These are phyloP conservation scores for Pachycephus smyrnensis DNA, from an alignment of 2,888 invertebrate genomes.

Conservation along the genomic window DNA sequence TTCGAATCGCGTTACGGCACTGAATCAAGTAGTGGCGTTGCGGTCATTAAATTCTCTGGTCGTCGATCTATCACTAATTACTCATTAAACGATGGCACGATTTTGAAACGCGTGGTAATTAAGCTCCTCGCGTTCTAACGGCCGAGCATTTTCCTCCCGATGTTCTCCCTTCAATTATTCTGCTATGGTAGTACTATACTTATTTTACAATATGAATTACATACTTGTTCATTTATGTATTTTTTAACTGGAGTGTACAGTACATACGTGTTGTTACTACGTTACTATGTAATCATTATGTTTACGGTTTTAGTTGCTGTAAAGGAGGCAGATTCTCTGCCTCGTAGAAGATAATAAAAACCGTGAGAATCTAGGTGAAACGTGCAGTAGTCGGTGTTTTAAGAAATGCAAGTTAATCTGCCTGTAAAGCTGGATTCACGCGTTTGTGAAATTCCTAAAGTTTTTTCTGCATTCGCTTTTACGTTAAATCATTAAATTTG, in stretches of 20 bases:
- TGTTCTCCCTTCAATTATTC: constrained; percentile 12
- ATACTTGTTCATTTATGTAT: neutral
- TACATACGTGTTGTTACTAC: neutral
- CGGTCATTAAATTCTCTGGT: neutral
- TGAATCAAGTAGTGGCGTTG: neutral
- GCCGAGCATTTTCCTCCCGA: constrained; percentile 28
- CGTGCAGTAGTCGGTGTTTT: constrained; percentile 35
- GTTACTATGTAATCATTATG: constrained; percentile 10
- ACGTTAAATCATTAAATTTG: neutral
- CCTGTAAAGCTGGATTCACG: neutral
- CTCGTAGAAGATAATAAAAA: constrained; percentile 26
- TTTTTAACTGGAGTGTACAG: neutral
- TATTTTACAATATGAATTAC: constrained; percentile 9
- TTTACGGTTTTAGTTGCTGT: constrained; percentile 40
- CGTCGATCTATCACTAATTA: constrained; percentile 29
- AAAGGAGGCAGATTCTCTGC: constrained; percentile 9
- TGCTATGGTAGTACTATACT: neutral
- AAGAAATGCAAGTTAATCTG: constrained; percentile 30
- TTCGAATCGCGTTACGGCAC: neutral
- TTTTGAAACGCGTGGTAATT: constrained; percentile 23
- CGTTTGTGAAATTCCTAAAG: neutral
- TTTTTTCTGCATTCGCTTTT: neutral
- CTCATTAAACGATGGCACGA: constrained; percentile 29
- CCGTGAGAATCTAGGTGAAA: constrained; percentile 60
- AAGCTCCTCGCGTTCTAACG: constrained; percentile 32